Base-by-base conservation (phyloP, 1,140 invertebrate species). In the Holotrichia oblita region DNA sequence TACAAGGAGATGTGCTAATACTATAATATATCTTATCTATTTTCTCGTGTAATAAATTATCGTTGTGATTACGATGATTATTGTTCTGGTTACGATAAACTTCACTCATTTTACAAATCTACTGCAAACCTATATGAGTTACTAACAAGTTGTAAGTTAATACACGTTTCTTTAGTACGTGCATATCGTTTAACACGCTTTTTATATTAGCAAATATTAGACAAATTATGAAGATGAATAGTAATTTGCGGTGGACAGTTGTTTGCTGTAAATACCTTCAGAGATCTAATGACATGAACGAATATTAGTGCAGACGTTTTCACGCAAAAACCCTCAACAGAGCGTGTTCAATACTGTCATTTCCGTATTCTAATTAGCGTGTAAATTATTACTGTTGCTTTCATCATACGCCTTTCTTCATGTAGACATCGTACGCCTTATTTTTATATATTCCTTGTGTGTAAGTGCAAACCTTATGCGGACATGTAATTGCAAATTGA, bases 351-450 rank as follows among this genome's bases (percentile, higher is more conserved):
- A 69, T 20, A 69, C 61, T 27, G 20, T 4, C 61, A 22, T 69
- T 69, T 69, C 61, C 61, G 20, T 69, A 69, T 69, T 69, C 61
- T 69, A 69, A 69, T 69, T 69, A 69, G 3, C 20, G 22, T 9
- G 61, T 24, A 69, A 69, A 69, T 69, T 20, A 69, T 69, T 69
- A 55, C 61, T 27, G 4, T 69, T 69, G 8, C 22, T 69, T 69
- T 69, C 61, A 69, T 69, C 61, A 20, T 22, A 69, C 61, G 61
- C 22, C 61, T 24, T 69, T 34, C 61, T 69, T 69, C 61, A 34
- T 27, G 9, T 10, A 69, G 61, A 34, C 61, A 27, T 20, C 20
- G 20, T 27, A 34, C 8, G 61, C 61, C 22, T 69, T 22, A 69
- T 6, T 69, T 69, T 69, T 69, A 27, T 69, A 22, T 69, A 69